Percentiles rank a stretch among this genome's conserved stretches.
These are phyloP conservation scores for Poecile atricapillus DNA, from an alignment of 2,113 vertebrate species.

Conservation along the genomic window DNA sequence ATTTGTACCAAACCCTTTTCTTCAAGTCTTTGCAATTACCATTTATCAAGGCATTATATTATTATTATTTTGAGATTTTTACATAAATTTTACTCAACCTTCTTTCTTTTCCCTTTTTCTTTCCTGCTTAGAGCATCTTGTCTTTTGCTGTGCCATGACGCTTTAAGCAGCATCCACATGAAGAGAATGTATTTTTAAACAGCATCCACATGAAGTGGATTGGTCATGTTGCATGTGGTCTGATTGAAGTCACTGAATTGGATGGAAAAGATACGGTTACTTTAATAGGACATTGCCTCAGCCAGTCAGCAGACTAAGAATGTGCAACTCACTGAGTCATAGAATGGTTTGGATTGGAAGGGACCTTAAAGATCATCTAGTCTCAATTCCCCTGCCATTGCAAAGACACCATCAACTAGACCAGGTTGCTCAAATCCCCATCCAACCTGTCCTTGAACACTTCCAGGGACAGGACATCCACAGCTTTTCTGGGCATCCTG, in stretches of 20 bases:
- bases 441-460: neutral
- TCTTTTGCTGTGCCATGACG: neutral
- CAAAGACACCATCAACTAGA: neutral
- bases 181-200: neutral
- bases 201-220: neutral
- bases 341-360: neutral
- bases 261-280: neutral
- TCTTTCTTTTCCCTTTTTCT: neutral
- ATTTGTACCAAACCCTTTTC: neutral
- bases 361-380: neutral
- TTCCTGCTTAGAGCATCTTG: neutral
- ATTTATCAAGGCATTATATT: neutral
- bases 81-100: neutral
- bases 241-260: neutral
- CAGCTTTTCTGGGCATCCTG: neutral
- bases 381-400: neutral
- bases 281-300: neutral
- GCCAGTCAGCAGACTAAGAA: neutral
- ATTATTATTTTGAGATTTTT: neutral
- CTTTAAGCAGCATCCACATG: too few species aligned
- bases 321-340: neutral
- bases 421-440: neutral
- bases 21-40: neutral
- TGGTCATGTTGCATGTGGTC: neutral
- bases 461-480: neutral